Base-by-base conservation (phyloP, 2,888 invertebrate genomes). In the Thelaira solivaga region DNA sequence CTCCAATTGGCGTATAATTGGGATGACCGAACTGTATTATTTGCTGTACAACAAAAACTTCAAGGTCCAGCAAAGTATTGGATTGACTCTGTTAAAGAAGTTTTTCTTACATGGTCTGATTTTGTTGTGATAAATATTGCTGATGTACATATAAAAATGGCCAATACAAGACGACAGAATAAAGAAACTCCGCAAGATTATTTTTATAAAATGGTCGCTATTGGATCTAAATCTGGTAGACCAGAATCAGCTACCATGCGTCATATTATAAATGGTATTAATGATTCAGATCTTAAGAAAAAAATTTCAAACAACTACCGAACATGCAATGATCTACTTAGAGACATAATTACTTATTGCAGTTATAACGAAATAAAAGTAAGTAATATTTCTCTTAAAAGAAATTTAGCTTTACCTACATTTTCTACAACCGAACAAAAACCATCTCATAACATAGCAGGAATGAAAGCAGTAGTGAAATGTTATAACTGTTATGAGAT, bases 201-300 rank as follows among this genome's bases (percentile, higher is more conserved):
- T 55, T 77, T 69, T 45, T 80, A 69, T 26, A 69, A 59, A 65
- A 80, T 80, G 80, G 16, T 77, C 4, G 57, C 80, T 0, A 47
- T 67, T 1, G 79, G 75, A 1, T 55, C 47, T 2, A 75, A 55
- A 34, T 75, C 49, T 16, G 71, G 55, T 39, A 24, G 80, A 22
- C 47, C 62, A 10, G 73, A 80, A 16, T 43, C 64, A 5, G 75
- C 69, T 10, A 80, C 68, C 8, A 51, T 55, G 18, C 71, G 72
- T 5, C 77, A 80, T 31, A 79, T 81, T 8, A 43, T 78, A 18
- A 78, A 80, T 43, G 74, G 76, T 1, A 76, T 81, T 18, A 81
- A 79, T n/a, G 76, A 80, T 11, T 16, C 13, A 4, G 71, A 76
- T 8, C 43, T 80, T 8, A 55, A 62, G 29, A 61, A 31, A 6